Percentiles rank a stretch among this genome's conserved stretches.
phyloP scores from a whole-genome alignment of 2,888 invertebrate genomes.

The Serripes groenlandicus region DNA sequence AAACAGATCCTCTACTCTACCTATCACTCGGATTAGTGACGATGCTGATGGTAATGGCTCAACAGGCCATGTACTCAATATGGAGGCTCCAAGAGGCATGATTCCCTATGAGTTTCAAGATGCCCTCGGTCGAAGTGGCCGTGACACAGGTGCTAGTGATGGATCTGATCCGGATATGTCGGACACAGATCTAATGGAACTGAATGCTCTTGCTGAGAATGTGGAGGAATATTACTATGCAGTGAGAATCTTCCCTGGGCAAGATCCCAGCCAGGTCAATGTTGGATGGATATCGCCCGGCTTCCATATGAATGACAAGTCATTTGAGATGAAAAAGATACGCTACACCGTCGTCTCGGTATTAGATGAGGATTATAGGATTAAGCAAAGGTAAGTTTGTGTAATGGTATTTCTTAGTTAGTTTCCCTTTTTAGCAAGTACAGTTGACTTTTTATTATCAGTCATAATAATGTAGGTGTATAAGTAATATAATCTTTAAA shows the following conservation, averaged over 20 bases:
- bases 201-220: conserved; percentile 85
- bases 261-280: conserved; percentile 97
- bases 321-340: conserved; percentile 85
- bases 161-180: conserved; percentile 81
- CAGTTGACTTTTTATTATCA: too few relatives aligned
- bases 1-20: conserved; percentile 62
- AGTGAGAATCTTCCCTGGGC: conserved; percentile 95
- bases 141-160: conserved; percentile 75
- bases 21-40: conserved; percentile 68
- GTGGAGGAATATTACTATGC: conserved; percentile 99
- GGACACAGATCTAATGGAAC: conserved; percentile 81
- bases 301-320: conserved; percentile 88
- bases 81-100: conserved; percentile 77
- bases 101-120: conserved; percentile 83
- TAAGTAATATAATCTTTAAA: too few relatives aligned
- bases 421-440: too few relatives aligned
- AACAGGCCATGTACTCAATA: conserved; percentile 68
- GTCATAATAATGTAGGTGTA: too few relatives aligned
- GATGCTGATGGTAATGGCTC: conserved; percentile 66
- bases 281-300: conserved; percentile 99
- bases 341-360: conserved; percentile 84
- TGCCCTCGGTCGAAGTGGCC: conserved; percentile 72
- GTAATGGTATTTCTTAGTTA: neutral
- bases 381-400: conserved; percentile 88
- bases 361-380: conserved; percentile 89